Evolutionary conservation across 2,888 invertebrate species (phyloP).

Genomic region (Leptogaster cylindrica): DNA sequence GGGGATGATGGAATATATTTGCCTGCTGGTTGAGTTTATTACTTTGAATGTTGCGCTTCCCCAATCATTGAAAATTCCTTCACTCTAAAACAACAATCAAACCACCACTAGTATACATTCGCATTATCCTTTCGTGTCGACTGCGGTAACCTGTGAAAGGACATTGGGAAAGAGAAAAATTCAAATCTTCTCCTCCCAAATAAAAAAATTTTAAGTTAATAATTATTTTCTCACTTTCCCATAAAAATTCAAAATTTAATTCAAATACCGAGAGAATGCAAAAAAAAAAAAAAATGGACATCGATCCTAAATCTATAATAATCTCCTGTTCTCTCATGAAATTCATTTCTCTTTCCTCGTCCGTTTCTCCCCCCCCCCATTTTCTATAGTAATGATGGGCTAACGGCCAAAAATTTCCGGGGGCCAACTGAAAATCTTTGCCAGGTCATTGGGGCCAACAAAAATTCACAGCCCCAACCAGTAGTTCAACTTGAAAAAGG

Average conservation of each 20-base stretch:
- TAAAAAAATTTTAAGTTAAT: not conserved
- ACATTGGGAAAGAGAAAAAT: too few relatives aligned
- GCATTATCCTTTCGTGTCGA: too few relatives aligned
- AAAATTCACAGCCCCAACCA: too few relatives aligned
- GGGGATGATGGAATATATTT: too few relatives aligned
- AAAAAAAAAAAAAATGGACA: not conserved
- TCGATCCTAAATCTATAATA: not conserved
- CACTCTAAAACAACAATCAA: too few relatives aligned
- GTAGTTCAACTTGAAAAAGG: conserved; percentile 20
- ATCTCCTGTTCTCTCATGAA: too few relatives aligned
- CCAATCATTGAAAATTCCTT: not conserved
- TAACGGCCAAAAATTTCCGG: conserved; percentile 24
- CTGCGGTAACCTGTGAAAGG: too few relatives aligned
- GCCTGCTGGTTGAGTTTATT: conserved; percentile 9
- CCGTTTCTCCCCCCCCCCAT: too few relatives aligned
- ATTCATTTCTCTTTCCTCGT: too few relatives aligned
- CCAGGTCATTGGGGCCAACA: conserved; percentile 31
- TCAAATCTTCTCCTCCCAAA: too few relatives aligned
- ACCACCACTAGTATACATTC: too few relatives aligned
- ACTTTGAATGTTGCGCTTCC: conserved; percentile 12
- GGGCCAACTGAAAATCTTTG: conserved; percentile 22
- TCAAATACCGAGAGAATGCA: not conserved
- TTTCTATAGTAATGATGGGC: conserved; percentile 11
- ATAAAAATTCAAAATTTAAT: not conserved
- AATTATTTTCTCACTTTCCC: not conserved